A percentile compares a stretch with the other conserved stretches of the same genome.
These are phyloP conservation scores for Drosophila pallidifrons DNA, from an alignment of 1,140 invertebrate species.

Conservation along the genomic window DNA sequence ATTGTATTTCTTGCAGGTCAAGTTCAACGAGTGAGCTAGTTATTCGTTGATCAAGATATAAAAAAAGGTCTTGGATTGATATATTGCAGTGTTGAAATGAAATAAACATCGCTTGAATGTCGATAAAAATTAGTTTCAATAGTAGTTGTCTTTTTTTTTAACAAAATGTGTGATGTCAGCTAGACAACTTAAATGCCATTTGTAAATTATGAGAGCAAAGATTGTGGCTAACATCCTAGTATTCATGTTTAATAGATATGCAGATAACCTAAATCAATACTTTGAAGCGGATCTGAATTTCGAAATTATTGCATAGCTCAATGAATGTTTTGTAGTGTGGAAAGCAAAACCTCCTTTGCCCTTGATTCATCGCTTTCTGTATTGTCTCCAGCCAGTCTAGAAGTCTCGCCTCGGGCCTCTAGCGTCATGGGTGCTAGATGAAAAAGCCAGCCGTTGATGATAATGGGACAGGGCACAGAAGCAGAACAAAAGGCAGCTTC, in stretches of 20 bases:
- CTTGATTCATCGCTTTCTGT: background rate
- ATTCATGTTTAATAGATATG: too few species aligned
- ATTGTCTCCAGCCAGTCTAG: constrained; percentile 38
- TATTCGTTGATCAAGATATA: constrained; percentile 6
- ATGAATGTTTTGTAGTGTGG: background rate
- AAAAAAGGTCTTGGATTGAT: constrained; percentile 9
- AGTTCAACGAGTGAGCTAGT: constrained; percentile 26
- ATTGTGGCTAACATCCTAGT: too few species aligned
- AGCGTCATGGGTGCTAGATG: constrained; percentile 25
- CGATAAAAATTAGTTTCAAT: constrained; percentile 16
- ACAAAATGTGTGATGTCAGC: background rate
- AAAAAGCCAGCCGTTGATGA: constrained; percentile 54
- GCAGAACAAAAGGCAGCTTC: constrained; percentile 43
- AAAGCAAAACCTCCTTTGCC: background rate
- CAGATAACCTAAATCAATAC: too few species aligned
- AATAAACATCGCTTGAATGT: constrained; percentile 7
- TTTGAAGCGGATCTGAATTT: too few species aligned
- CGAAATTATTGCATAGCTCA: too few species aligned
- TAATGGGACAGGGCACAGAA: constrained; percentile 58
- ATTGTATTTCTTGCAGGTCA: constrained; percentile 28
- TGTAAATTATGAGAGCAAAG: too few species aligned
- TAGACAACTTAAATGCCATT: background rate
- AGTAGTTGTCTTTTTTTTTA: background rate
- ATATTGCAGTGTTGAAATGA: constrained; percentile 10
- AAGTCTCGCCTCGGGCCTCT: constrained; percentile 10